These are phyloP conservation scores for Ecdyonurus torrentis DNA, from an alignment of 2,888 invertebrate genomes.

Conservation along the genomic window DNA sequence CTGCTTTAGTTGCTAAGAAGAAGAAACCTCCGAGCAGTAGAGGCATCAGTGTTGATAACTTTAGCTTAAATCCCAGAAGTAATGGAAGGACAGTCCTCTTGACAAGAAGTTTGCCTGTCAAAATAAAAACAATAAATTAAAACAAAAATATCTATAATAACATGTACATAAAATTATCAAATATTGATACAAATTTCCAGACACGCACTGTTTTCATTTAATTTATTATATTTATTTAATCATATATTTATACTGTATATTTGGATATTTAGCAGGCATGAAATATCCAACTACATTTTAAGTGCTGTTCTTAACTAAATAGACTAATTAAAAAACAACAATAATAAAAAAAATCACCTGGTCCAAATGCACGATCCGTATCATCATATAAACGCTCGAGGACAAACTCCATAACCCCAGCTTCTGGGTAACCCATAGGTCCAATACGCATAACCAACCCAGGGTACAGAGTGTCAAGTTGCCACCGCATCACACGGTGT, in stretches of 20 bases:
- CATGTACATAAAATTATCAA: no score
- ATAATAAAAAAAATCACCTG: background rate
- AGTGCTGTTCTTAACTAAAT: no score
- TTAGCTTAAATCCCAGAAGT: conserved; percentile 1
- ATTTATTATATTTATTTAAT: background rate
- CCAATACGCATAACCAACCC: conserved; percentile 58
- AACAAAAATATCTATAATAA: no score
- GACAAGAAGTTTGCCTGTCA: background rate
- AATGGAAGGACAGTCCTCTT: background rate
- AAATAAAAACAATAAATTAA: no score
- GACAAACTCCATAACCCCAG: background rate
- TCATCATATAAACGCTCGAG: background rate
- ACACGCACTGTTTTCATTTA: background rate
- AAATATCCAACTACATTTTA: no score
- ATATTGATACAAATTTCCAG: no score
- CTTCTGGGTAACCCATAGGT: conserved; percentile 26
- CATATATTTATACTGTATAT: background rate
- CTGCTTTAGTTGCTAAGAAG: background rate
- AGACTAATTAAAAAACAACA: background rate
- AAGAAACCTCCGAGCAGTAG: background rate
- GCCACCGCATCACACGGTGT: conserved; percentile 56
- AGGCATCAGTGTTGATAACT: conserved; percentile 2
- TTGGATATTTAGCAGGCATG: no score
- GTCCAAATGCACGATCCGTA: background rate
- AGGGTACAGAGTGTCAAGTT: conserved; percentile 52